Percentiles rank a stretch among this genome's conserved stretches.
These are phyloP conservation scores for Drosophila buzzatii DNA, from an alignment of 2,888 invertebrate species.

Conservation along the genomic window DNA sequence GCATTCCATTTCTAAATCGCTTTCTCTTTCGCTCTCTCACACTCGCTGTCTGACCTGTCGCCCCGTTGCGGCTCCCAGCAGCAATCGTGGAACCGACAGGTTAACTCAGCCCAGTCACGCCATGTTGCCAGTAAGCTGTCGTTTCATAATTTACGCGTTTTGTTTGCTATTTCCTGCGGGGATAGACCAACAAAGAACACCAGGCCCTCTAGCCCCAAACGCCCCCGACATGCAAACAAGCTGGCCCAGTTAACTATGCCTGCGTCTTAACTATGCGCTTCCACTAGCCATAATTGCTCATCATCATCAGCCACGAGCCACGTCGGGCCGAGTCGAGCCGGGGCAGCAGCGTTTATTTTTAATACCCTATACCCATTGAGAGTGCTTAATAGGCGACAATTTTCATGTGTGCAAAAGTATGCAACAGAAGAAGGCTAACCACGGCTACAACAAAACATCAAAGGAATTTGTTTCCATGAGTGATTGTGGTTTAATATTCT, in stretches of 20 bases:
- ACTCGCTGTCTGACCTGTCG: slow-evolving; percentile 30
- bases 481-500: background rate
- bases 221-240: slow-evolving; percentile 44
- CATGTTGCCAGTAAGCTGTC: slow-evolving; percentile 71
- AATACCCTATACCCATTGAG: slow-evolving; percentile 9
- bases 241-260: slow-evolving; percentile 48
- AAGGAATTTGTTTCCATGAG: slow-evolving; percentile 1
- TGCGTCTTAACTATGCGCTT: slow-evolving; percentile 48
- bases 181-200: slow-evolving; percentile 30
- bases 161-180: slow-evolving; percentile 77
- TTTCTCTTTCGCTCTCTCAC: background rate
- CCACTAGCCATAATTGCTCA: slow-evolving; percentile 69
- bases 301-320: slow-evolving; percentile 36
- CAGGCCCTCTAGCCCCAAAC: background rate
- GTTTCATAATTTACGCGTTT: slow-evolving; percentile 80
- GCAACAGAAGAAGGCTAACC: slow-evolving; percentile 6
- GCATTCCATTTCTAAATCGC: slow-evolving; percentile 1
- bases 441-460: background rate
- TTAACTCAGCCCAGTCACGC: slow-evolving; percentile 73
- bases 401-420: slow-evolving; percentile 2
- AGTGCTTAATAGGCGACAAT: background rate
- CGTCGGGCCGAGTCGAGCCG: background rate
- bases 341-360: slow-evolving; percentile 41
- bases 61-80: slow-evolving; percentile 28
- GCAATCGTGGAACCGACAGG: slow-evolving; percentile 35